These are phyloP conservation scores for Pitta sordida DNA, from an alignment of 2,113 vertebrate genomes.

Conservation along the genomic window DNA sequence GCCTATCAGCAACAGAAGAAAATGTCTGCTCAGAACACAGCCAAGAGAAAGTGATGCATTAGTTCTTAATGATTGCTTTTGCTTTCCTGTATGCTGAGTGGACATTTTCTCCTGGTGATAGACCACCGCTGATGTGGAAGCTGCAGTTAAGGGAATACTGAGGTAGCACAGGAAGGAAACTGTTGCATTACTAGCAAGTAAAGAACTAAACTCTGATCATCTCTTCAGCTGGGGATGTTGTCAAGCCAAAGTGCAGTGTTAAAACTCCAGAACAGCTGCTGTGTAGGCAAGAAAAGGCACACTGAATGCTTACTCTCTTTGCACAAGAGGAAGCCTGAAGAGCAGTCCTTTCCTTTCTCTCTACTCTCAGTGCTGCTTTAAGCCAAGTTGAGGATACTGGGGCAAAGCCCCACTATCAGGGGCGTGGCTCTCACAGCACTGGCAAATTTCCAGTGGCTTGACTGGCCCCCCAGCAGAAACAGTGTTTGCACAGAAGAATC, in stretches of 20 bases:
- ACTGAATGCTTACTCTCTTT: not conserved
- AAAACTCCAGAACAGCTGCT: not conserved
- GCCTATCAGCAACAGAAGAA: not conserved
- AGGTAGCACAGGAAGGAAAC: not conserved
- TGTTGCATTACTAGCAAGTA: not conserved
- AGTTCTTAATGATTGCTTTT: not conserved
- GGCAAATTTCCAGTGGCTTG: not conserved
- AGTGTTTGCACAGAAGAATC: not conserved
- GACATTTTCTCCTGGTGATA: not conserved
- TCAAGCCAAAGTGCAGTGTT: conserved; percentile 1
- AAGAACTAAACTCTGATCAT: not conserved
- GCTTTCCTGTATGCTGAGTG: not conserved
- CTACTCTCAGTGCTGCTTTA: not conserved
- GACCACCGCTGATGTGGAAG: not conserved
- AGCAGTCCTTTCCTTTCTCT: not conserved
- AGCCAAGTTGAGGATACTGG: not conserved
- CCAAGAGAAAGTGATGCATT: not conserved
- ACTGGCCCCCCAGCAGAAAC: not conserved
- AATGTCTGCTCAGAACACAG: not conserved
- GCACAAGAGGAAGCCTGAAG: not conserved
- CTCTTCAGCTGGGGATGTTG: not conserved
- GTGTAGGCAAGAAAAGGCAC: not conserved
- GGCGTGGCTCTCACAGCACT: not conserved
- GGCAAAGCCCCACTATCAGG: not conserved
- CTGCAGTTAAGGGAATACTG: not conserved